phyloP scores from a whole-genome alignment of 2,113 vertebrate species.

The Mustela lutreola region DNA sequence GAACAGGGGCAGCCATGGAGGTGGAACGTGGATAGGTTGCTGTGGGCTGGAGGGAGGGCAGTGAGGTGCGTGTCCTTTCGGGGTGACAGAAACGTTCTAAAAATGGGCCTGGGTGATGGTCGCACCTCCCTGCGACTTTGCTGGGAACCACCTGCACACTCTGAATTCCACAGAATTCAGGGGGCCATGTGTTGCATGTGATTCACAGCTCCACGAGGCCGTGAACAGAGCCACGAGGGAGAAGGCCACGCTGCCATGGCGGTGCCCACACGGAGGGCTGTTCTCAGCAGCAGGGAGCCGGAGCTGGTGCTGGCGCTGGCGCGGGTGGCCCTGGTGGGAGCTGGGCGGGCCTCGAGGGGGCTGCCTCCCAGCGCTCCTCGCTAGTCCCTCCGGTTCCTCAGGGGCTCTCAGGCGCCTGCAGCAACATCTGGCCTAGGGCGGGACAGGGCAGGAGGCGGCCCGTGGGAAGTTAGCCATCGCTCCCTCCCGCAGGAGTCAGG shows the following conservation, averaged over 20 bases:
- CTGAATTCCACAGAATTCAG: too few species aligned
- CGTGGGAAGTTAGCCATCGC: neutral
- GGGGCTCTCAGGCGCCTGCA: neutral
- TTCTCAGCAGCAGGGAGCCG: too few species aligned
- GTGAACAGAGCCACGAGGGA: neutral
- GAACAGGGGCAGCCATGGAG: neutral
- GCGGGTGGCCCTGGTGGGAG: too few species aligned
- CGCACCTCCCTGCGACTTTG: neutral
- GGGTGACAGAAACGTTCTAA: neutral
- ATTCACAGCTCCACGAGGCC: neutral
- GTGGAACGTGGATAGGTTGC: neutral
- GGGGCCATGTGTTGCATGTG: neutral
- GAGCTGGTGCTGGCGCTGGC: too few species aligned
- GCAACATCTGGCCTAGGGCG: neutral
- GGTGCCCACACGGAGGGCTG: neutral
- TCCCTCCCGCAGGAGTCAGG: fast-evolving
- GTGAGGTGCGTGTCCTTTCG: neutral
- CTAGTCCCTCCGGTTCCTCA: neutral
- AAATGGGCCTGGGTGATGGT: neutral
- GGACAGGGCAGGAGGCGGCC: neutral
- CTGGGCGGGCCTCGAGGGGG: too few species aligned
- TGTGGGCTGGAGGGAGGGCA: neutral
- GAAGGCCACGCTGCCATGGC: neutral
- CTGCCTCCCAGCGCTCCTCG: neutral
- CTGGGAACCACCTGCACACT: neutral